These are phyloP conservation scores for Megathymus violae DNA, from an alignment of 1,140 invertebrate genomes.

Conservation along the genomic window DNA sequence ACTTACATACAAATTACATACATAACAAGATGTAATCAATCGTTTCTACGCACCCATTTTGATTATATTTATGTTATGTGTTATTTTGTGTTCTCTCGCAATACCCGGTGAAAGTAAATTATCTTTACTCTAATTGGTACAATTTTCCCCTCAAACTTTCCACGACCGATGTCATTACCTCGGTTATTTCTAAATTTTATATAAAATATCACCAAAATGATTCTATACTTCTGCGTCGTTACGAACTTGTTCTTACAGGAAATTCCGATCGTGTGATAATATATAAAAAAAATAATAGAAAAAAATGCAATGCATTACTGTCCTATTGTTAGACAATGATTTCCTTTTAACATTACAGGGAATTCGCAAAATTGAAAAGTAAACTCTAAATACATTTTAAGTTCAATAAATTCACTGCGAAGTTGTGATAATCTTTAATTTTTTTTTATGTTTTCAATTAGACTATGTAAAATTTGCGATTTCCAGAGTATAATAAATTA, in stretches of 20 bases:
- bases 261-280: conserved; percentile 1
- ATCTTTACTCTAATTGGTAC: conserved; percentile 19
- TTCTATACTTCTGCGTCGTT: conserved; percentile 14
- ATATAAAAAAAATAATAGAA: neutral
- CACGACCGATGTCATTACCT: conserved; percentile 14
- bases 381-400: too few species aligned
- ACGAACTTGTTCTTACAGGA: conserved; percentile 23
- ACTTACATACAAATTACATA: too few species aligned
- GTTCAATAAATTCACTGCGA: too few species aligned
- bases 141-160: conserved; percentile 26
- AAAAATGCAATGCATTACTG: too few species aligned
- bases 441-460: too few species aligned
- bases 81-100: conserved; percentile 1
- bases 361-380: too few species aligned
- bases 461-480: too few species aligned
- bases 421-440: too few species aligned
- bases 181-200: conserved; percentile 19
- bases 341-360: too few species aligned
- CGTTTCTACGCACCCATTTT: neutral
- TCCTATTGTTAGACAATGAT: too few species aligned
- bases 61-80: neutral
- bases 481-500: too few species aligned
- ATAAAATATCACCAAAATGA: conserved; percentile 13
- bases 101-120: conserved; percentile 15
- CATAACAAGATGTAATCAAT: neutral